Conservation (phyloP, 1,140 invertebrate species). For the Teleopsis dalmanni region DNA sequence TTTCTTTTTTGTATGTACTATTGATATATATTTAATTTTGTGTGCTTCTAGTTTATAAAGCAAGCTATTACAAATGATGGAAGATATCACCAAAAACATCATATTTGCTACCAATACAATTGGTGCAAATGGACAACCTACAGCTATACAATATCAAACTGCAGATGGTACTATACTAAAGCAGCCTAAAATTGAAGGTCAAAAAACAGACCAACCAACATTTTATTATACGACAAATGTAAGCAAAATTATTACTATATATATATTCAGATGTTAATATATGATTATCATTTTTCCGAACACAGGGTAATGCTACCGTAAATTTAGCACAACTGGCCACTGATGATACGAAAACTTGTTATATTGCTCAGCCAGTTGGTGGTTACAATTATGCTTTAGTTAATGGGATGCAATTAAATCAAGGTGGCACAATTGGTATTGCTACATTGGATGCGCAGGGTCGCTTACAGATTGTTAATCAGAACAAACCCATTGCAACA, state of each 20-base stretch:
- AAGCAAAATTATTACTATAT: constrained; percentile 29
- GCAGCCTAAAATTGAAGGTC: constrained; percentile 42
- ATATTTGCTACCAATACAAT: constrained; percentile 41
- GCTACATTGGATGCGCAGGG: constrained; percentile 41
- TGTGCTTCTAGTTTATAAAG: background rate
- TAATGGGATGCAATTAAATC: constrained; percentile 53
- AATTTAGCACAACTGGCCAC: constrained; percentile 55
- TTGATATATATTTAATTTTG: background rate
- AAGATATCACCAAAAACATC: constrained; percentile 43
- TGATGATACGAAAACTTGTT: constrained; percentile 60
- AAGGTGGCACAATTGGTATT: constrained; percentile 37
- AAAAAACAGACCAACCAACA: constrained; percentile 49
- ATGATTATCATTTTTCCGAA: background rate
- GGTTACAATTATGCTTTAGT: constrained; percentile 58
- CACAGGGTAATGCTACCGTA: constrained; percentile 48
- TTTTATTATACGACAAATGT: constrained; percentile 61
- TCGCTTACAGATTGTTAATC: constrained; percentile 42
- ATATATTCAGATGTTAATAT: background rate
- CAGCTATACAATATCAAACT: constrained; percentile 42
- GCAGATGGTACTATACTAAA: constrained; percentile 42
- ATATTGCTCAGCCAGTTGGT: constrained; percentile 62
- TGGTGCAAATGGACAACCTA: constrained; percentile 32
- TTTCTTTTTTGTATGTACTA: background rate
- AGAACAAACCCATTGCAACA: constrained; percentile 41
- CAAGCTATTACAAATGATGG: constrained; percentile 22